Percentiles rank a stretch among this genome's conserved stretches.
Evolutionary conservation across 2,888 invertebrate species (phyloP).

Genomic region (Caenorhabditis sp.): DNA sequence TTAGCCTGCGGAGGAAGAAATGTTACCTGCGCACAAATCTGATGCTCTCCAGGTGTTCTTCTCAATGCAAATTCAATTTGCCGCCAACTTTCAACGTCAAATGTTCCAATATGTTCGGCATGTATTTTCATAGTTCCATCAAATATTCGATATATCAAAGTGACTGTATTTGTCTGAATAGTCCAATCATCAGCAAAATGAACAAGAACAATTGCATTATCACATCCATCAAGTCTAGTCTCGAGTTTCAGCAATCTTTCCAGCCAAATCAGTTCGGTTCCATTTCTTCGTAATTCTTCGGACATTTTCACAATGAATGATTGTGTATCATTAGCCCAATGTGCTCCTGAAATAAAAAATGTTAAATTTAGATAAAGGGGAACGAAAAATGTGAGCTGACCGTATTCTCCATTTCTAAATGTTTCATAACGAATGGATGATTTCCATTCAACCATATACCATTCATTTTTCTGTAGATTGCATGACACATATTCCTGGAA

Average conservation of each 20-base stretch:
- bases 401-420: slow-evolving; percentile 56
- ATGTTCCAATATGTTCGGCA: slow-evolving; percentile 29
- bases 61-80: slow-evolving; percentile 45
- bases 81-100: slow-evolving; percentile 48
- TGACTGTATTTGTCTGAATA: slow-evolving; percentile 47
- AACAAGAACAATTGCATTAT: slow-evolving; percentile 52
- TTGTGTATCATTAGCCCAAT: slow-evolving; percentile 62
- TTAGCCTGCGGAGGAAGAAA: too few relatives aligned
- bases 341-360: slow-evolving; percentile 37
- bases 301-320: slow-evolving; percentile 63
- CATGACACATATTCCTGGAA: slow-evolving; percentile 62
- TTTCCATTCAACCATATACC: slow-evolving; percentile 63
- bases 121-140: slow-evolving; percentile 44
- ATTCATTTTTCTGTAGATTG: slow-evolving; percentile 51
- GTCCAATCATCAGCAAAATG: slow-evolving; percentile 62
- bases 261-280: slow-evolving; percentile 62
- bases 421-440: slow-evolving; percentile 61
- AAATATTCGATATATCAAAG: slow-evolving; percentile 56
- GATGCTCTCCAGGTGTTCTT: slow-evolving; percentile 29
- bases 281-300: slow-evolving; percentile 55
- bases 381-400: slow-evolving; percentile 10
- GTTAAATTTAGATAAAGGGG: background rate
- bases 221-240: slow-evolving; percentile 50
- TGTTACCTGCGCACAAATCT: slow-evolving; percentile 36
- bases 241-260: slow-evolving; percentile 53